These are phyloP conservation scores for Griposia aprilina DNA, from an alignment of 2,888 invertebrate genomes.

Conservation along the genomic window DNA sequence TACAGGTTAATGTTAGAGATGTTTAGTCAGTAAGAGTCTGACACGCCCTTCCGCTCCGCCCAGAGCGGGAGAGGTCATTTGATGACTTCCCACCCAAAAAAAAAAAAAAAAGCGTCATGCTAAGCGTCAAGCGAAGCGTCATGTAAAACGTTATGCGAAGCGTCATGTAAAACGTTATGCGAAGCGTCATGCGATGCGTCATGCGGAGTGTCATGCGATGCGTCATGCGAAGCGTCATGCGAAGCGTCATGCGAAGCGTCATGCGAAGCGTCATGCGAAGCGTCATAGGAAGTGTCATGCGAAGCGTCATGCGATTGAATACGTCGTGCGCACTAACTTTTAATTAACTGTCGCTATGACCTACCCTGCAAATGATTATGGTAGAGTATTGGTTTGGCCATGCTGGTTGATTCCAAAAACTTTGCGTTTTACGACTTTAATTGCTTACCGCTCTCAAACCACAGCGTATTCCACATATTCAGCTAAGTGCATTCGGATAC, in stretches of 20 bases:
- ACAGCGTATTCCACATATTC: constrained; percentile 31
- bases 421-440: constrained; percentile 18
- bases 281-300: not conserved
- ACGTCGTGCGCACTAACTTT: not conserved
- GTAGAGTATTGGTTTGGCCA: no score
- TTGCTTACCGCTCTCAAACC: constrained; percentile 33
- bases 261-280: no score
- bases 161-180: not conserved
- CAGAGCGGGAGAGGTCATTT: no score
- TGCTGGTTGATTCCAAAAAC: not conserved
- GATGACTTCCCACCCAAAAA: no score
- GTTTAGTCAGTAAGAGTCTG: no score
- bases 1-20: not conserved
- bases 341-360: not conserved
- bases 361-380: not conserved
- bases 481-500: constrained; percentile 43
- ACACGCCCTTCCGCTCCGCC: no score
- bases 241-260: not conserved
- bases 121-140: not conserved
- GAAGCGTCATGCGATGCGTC: no score
- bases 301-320: not conserved
- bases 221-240: no score
- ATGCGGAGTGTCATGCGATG: no score
- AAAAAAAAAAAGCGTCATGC: not conserved
- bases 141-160: no score